Evolutionary conservation across 2,113 vertebrate species (phyloP).

Genomic region (Syngnathus scovelli): DNA sequence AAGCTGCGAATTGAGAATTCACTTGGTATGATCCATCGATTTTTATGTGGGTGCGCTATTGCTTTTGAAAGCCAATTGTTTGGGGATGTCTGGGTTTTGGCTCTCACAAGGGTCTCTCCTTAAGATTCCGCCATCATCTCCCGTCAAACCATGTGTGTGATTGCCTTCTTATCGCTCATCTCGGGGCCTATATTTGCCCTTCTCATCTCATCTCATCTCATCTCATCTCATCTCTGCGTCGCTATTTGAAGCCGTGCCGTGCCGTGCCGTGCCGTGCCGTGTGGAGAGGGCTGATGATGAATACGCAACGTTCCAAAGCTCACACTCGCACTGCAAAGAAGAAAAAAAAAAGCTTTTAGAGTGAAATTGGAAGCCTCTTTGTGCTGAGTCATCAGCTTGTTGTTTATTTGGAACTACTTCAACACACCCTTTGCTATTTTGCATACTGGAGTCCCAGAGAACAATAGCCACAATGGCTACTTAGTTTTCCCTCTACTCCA

Average conservation of each 20-base stretch:
- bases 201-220: constrained; percentile 44
- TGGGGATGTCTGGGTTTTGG: background rate
- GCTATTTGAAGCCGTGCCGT: constrained; percentile 39
- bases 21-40: too few relatives aligned
- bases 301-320: constrained; percentile 51
- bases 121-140: constrained; percentile 55
- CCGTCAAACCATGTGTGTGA: constrained; percentile 69
- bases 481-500: too few relatives aligned
- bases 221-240: constrained; percentile 36
- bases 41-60: background rate
- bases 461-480: background rate
- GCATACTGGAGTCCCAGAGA: background rate
- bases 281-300: constrained; percentile 62
- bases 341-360: constrained; percentile 20
- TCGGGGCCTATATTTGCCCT: constrained; percentile 58
- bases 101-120: constrained; percentile 25
- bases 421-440: constrained; percentile 25
- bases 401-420: constrained; percentile 16
- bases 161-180: constrained; percentile 69
- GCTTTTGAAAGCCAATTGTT: background rate
- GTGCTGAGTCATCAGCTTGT: constrained; percentile 50
- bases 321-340: background rate
- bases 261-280: constrained; percentile 18
- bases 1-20: too few relatives aligned
- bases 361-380: constrained; percentile 31